These are phyloP conservation scores for Muscina levida DNA, from an alignment of 2,888 invertebrate genomes.

Conservation along the genomic window DNA sequence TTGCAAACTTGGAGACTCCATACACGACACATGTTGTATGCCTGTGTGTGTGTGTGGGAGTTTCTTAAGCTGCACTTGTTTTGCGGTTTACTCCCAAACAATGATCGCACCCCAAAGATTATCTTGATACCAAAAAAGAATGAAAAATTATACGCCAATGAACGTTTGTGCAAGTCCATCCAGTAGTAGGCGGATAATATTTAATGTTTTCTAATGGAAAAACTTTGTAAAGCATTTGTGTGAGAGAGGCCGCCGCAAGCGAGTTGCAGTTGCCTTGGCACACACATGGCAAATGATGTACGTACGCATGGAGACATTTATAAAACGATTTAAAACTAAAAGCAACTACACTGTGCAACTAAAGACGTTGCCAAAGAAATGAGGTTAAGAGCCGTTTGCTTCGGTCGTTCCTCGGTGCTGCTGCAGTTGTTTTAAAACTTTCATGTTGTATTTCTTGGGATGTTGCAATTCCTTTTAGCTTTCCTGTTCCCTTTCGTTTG, in stretches of 20 bases:
- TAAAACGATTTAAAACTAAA: slow-evolving; percentile 64
- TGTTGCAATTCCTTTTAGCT: slow-evolving; percentile 37
- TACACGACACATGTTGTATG: background rate
- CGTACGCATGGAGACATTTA: slow-evolving; percentile 62
- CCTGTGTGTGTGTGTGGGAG: background rate
- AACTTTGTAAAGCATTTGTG: slow-evolving; percentile 65
- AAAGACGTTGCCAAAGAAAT: background rate
- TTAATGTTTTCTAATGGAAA: slow-evolving; percentile 69
- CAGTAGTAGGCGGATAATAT: slow-evolving; percentile 64
- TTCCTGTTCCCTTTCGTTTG: background rate
- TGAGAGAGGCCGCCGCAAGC: slow-evolving; percentile 2
- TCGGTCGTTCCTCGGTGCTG: slow-evolving; percentile 17
- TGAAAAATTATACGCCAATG: slow-evolving; percentile 24
- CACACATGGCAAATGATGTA: slow-evolving; percentile 25
- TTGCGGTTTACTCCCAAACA: slow-evolving; percentile 52
- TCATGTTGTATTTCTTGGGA: slow-evolving; percentile 41
- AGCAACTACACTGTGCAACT: background rate
- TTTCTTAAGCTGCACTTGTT: slow-evolving; percentile 12
- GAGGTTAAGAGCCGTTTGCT: slow-evolving; percentile 8
- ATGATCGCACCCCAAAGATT: slow-evolving; percentile 48
- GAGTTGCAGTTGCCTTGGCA: slow-evolving; percentile 4
- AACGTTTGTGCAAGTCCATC: slow-evolving; percentile 30
- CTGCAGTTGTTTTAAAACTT: slow-evolving; percentile 59
- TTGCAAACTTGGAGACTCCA: slow-evolving; percentile 45
- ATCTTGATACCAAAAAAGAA: slow-evolving; percentile 19